Conservation (phyloP, 2,888 invertebrate genomes). For the Brachylomia viminalis region DNA sequence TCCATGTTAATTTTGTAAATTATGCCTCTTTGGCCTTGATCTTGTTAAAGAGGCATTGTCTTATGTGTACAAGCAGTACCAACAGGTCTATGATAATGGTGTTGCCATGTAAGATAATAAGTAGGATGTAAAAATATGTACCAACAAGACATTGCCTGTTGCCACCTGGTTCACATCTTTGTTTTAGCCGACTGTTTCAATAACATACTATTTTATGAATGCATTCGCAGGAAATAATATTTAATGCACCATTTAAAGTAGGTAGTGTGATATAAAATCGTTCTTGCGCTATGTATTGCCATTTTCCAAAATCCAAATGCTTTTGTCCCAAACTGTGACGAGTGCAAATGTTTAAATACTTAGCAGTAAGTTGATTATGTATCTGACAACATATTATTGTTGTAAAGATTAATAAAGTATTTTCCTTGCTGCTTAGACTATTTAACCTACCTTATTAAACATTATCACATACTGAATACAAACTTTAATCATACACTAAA, state of each 20-base stretch:
- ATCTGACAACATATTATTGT: no score
- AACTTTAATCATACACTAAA: no score
- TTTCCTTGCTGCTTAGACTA: neutral
- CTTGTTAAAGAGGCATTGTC: constrained; percentile 49
- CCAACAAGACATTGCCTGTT: neutral
- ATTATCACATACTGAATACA: no score
- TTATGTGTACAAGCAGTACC: constrained; percentile 5
- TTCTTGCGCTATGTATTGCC: neutral
- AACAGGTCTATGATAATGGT: constrained; percentile 15
- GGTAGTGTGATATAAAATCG: neutral
- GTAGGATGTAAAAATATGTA: constrained; percentile 5
- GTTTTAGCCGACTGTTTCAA: neutral
- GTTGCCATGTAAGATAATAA: constrained; percentile 9
- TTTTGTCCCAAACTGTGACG: neutral
- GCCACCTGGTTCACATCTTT: neutral
- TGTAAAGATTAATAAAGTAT: neutral
- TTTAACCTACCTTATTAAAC: neutral
- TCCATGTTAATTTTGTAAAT: neutral
- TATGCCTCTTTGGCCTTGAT: constrained; percentile 42
- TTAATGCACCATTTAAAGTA: neutral
- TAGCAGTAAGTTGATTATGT: neutral
- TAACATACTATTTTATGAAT: neutral
- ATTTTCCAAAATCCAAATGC: neutral
- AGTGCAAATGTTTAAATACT: neutral
- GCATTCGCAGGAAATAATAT: neutral